phyloP scores from a whole-genome alignment of 1,140 invertebrate genomes.

The Brachionus rotundiformis region DNA sequence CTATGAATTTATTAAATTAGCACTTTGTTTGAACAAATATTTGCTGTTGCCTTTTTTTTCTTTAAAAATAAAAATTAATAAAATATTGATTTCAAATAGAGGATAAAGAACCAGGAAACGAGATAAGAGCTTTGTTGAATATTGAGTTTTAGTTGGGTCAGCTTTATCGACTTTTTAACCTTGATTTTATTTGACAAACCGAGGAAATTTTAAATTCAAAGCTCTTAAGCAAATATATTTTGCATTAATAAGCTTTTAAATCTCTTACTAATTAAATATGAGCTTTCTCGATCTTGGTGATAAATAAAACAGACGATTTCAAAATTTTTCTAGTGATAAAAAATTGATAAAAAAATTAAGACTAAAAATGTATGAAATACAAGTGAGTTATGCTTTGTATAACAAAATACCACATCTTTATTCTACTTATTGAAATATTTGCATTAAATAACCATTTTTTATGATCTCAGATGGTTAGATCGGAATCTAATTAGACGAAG shows the following conservation, averaged over 20 bases:
- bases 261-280: conserved; percentile 4
- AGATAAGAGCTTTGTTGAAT: not conserved
- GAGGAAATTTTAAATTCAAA: not conserved
- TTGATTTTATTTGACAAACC: not conserved
- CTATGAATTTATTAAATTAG: not conserved
- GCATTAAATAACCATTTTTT: not conserved
- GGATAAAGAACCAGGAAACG: conserved; percentile 18
- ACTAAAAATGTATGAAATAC: not conserved
- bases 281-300: not conserved
- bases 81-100: conserved; percentile 29
- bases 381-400: not conserved
- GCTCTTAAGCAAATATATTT: not conserved
- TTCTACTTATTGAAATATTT: not conserved
- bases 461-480: not conserved
- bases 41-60: not conserved
- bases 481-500: not conserved
- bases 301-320: not conserved
- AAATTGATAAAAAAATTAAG: no score
- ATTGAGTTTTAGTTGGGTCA: conserved; percentile 20
- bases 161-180: not conserved
- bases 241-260: conserved; percentile 16
- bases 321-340: not conserved
- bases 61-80: conserved; percentile 16
- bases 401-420: not conserved
- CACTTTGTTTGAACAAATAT: conserved; percentile 22